phyloP scores from a whole-genome alignment of 2,113 vertebrate species.

The Poicephalus meyeri region DNA sequence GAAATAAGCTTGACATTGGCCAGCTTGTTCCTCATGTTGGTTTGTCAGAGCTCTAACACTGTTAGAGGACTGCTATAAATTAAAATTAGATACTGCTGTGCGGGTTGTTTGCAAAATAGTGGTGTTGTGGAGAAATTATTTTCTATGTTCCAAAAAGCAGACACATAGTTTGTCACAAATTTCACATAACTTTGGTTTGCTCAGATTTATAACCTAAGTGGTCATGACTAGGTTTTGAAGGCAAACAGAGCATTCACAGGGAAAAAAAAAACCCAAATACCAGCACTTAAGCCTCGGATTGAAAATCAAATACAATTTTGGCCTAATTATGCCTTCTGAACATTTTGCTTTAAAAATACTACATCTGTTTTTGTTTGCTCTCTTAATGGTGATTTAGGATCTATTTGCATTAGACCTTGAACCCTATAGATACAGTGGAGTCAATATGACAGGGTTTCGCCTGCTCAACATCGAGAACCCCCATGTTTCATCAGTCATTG shows the following conservation, averaged over 20 bases:
- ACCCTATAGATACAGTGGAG: slow-evolving; percentile 95
- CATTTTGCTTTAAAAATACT: not conserved
- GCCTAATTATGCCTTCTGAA: not conserved
- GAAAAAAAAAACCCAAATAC: rapidly evolving
- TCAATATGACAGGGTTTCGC: slow-evolving; percentile 97
- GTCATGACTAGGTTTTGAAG: not conserved
- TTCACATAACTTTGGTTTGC: not conserved
- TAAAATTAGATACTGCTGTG: not conserved
- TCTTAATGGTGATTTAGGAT: slow-evolving; percentile 77
- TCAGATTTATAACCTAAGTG: not conserved
- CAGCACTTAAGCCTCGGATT: not conserved
- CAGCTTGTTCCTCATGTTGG: not conserved
- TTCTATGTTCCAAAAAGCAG: not conserved
- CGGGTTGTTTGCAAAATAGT: not conserved
- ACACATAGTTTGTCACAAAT: not conserved
- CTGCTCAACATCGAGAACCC: slow-evolving; percentile 90
- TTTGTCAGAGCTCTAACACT: not conserved
- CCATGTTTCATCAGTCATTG: slow-evolving; percentile 86
- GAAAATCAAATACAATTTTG: not conserved
- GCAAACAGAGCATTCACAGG: not conserved
- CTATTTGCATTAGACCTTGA: slow-evolving; percentile 94
- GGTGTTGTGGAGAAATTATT: not conserved
- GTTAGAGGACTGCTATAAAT: not conserved
- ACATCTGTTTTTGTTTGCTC: not conserved
- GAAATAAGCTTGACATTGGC: not conserved